These are phyloP conservation scores for Gibbula magus DNA, from an alignment of 2,888 invertebrate genomes.

Conservation along the genomic window DNA sequence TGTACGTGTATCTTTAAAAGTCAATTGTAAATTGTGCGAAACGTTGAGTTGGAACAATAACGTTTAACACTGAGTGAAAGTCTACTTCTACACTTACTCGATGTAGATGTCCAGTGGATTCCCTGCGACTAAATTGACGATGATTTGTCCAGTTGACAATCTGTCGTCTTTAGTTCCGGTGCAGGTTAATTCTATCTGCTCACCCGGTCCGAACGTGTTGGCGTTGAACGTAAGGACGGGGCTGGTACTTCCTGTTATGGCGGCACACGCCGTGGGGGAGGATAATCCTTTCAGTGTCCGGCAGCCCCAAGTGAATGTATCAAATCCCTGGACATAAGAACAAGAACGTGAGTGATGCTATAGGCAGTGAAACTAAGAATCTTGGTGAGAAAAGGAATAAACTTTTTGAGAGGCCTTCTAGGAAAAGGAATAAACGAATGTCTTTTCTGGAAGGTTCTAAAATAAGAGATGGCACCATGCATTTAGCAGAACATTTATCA, in stretches of 20 bases:
- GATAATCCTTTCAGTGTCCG: neutral
- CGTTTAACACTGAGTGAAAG: too few relatives aligned
- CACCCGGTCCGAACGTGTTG: neutral
- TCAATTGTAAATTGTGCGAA: too few relatives aligned
- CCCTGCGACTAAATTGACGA: slow-evolving; percentile 45
- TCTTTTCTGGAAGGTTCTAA: too few relatives aligned
- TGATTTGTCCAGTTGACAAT: slow-evolving; percentile 29
- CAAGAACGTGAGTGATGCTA: too few relatives aligned
- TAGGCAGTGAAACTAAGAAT: too few relatives aligned
- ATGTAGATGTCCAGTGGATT: slow-evolving; percentile 46
- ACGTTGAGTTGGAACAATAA: neutral
- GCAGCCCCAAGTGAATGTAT: neutral
- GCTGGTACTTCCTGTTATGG: neutral
- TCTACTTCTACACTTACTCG: slow-evolving; percentile 37
- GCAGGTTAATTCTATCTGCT: neutral
- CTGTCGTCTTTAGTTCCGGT: slow-evolving; percentile 45
- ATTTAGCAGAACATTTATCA: too few relatives aligned
- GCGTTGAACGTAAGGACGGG: neutral
- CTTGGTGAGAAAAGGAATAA: too few relatives aligned
- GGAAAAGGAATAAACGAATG: too few relatives aligned
- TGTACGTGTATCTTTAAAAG: too few relatives aligned
- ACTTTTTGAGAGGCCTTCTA: too few relatives aligned
- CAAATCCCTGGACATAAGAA: slow-evolving; percentile 28
- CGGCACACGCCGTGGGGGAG: neutral
- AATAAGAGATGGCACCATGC: too few relatives aligned